Percentiles rank a stretch among this genome's conserved stretches.
Evolutionary conservation across 2,888 invertebrate genomes (phyloP).

Genomic region (Malacosoma neustria): DNA sequence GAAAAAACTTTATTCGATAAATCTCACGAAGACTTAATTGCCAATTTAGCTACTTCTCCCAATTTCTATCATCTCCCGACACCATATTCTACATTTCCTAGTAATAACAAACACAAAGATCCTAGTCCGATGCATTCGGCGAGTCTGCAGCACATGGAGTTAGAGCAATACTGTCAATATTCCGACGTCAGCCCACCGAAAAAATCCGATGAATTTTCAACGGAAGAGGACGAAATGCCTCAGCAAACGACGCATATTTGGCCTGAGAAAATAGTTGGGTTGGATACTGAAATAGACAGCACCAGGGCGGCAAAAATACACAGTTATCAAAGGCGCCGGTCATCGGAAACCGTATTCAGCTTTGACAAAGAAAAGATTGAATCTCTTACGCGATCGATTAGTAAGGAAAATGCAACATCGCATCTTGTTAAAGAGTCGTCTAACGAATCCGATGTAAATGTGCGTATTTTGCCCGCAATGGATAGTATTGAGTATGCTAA

Average conservation of each 20-base stretch:
- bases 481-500: constrained; percentile 73
- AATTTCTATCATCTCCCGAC: constrained; percentile 74
- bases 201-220: constrained; percentile 61
- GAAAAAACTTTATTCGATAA: constrained; percentile 71
- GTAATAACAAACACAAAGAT: constrained; percentile 74
- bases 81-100: constrained; percentile 77
- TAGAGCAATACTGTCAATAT: constrained; percentile 73
- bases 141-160: constrained; percentile 81
- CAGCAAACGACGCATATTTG: constrained; percentile 68
- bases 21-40: constrained; percentile 76
- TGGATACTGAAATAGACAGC: constrained; percentile 65
- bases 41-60: constrained; percentile 63
- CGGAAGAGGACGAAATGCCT: constrained; percentile 69
- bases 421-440: constrained; percentile 67
- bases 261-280: constrained; percentile 70
- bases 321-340: constrained; percentile 77
- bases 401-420: constrained; percentile 47
- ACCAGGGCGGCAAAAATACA: constrained; percentile 59
- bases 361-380: constrained; percentile 86
- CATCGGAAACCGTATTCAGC: constrained; percentile 84
- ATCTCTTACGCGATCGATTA: constrained; percentile 76
- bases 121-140: constrained; percentile 78
- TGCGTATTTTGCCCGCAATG: constrained; percentile 67
- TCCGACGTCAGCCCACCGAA: constrained; percentile 49
- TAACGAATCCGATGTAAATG: constrained; percentile 66